phyloP scores from a whole-genome alignment of 2,888 invertebrate species.

The Lasioglossum leucozonium region DNA sequence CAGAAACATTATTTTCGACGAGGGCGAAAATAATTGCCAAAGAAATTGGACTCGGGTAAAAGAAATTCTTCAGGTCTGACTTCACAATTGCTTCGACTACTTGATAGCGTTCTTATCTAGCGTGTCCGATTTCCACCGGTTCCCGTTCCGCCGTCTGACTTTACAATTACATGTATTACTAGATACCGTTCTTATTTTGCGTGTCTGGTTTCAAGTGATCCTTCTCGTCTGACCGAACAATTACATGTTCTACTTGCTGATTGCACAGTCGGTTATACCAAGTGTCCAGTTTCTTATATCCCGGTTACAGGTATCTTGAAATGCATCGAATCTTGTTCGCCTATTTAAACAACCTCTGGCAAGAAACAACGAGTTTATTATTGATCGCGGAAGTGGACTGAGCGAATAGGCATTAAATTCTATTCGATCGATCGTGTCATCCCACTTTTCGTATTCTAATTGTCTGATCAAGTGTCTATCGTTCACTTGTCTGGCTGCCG shows the following conservation, averaged over 20 bases:
- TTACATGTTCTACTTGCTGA: not conserved
- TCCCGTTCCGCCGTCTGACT: not conserved
- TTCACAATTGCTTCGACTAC: not conserved
- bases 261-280: not conserved
- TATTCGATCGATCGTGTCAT: not conserved
- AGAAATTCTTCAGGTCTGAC: not conserved
- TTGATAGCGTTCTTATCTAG: not conserved
- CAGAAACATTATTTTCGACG: not conserved
- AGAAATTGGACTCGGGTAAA: not conserved
- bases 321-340: not conserved
- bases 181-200: not conserved
- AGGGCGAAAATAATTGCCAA: not conserved
- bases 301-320: not conserved
- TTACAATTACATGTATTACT: slow-evolving; percentile 4
- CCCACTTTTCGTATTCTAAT: slow-evolving; percentile 3
- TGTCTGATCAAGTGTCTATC: not conserved
- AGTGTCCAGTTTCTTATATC: not conserved
- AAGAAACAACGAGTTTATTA: not conserved
- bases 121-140: not conserved
- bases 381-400: not conserved
- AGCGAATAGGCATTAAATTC: not conserved
- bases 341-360: not conserved
- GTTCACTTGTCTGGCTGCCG: slow-evolving; percentile 1
- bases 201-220: not conserved
- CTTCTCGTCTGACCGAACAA: not conserved